Conservation (phyloP, 2,888 invertebrate genomes). For the Ophion ellenae region DNA sequence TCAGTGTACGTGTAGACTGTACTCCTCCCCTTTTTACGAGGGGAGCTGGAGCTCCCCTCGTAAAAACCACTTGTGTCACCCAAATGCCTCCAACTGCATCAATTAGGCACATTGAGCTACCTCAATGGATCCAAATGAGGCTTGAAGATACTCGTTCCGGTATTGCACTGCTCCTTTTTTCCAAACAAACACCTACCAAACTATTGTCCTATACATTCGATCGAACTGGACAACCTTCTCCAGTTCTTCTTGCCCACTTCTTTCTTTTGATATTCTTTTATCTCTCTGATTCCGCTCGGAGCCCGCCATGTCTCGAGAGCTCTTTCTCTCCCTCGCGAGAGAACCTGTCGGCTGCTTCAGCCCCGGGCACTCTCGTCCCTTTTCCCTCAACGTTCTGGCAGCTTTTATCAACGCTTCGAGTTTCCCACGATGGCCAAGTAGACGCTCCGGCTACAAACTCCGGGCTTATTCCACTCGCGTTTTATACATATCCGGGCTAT, state of each 20-base stretch:
- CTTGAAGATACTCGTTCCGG: neutral
- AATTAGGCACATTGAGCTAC: neutral
- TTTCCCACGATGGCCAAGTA: slow-evolving; percentile 10
- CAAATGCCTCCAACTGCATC: neutral
- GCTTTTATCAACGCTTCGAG: slow-evolving; percentile 32
- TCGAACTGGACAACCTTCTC: neutral
- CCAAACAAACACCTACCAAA: neutral
- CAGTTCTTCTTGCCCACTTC: slow-evolving; percentile 12
- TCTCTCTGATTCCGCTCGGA: slow-evolving; percentile 10
- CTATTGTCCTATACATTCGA: neutral
- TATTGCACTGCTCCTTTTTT: neutral
- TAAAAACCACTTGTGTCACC: neutral
- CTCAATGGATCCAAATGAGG: neutral
- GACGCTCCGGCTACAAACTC: slow-evolving; percentile 29
- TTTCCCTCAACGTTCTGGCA: slow-evolving; percentile 10
- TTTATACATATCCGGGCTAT: slow-evolving; percentile 8
- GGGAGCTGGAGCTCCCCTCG: no score
- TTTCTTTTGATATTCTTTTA: neutral
- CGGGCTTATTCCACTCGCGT: slow-evolving; percentile 29
- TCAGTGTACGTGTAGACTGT: no score
- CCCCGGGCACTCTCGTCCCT: slow-evolving; percentile 7
- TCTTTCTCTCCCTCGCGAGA: slow-evolving; percentile 17
- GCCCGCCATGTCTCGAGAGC: slow-evolving; percentile 15
- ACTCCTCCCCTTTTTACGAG: no score
- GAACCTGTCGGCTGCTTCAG: slow-evolving; percentile 16